Percentiles rank a stretch among this genome's conserved stretches.
phyloP scores from a whole-genome alignment of 2,113 vertebrate genomes.

The Lophotis ruficrista region DNA sequence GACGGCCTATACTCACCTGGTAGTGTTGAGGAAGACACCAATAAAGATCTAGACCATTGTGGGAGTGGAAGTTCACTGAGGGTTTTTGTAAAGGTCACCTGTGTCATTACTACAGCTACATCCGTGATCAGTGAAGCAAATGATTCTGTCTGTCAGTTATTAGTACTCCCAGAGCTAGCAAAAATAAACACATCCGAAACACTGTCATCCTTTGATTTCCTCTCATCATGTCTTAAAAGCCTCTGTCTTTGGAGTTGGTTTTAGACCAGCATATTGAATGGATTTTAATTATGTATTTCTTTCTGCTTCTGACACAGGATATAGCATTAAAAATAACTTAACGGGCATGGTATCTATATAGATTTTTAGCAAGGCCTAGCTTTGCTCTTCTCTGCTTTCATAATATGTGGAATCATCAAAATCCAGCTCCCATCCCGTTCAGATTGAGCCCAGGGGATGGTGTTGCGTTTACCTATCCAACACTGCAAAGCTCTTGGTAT shows the following conservation, averaged over 20 bases:
- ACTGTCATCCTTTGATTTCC: neutral
- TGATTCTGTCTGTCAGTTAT: neutral
- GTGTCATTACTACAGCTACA: neutral
- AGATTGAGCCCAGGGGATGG: neutral
- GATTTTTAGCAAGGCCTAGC: neutral
- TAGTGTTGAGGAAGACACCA: neutral
- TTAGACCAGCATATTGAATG: neutral
- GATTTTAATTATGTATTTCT: neutral
- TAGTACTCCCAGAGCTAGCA: neutral
- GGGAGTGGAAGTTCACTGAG: accelerated
- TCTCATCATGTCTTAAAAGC: neutral
- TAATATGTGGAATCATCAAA: neutral
- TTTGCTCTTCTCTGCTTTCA: neutral
- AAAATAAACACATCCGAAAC: constrained; percentile 28
- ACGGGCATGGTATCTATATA: neutral
- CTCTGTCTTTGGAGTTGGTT: neutral
- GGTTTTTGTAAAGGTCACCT: neutral
- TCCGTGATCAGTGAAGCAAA: neutral
- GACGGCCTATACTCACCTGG: neutral
- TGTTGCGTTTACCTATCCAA: neutral
- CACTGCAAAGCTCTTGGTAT: neutral
- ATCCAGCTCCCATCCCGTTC: neutral
- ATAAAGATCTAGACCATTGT: neutral
- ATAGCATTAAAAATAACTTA: neutral
- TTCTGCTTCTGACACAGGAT: neutral